Conservation (phyloP, 2,113 vertebrate genomes). For the rat (Rattus norvegicus) region GRCr8 NC_086027.1:120315001-120315500, state of each 20-base stretch:
- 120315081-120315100: background rate
- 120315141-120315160: background rate
- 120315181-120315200: background rate
- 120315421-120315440: background rate
- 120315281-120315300: background rate
- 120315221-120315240: background rate
- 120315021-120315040: background rate
- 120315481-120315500: background rate
- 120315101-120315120: too few species aligned
- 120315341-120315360: background rate
- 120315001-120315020: background rate
- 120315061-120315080: background rate
- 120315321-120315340: background rate
- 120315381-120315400: background rate
- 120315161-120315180: background rate
- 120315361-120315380: background rate
- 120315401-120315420: background rate
- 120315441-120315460: background rate
- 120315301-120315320: background rate
- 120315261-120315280: background rate
- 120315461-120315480: background rate
- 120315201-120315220: background rate
- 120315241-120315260: background rate
- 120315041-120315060: background rate
- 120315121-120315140: background rate